Conservation (phyloP, 1,140 invertebrate genomes). For the Drosophila takahashii region DNA sequence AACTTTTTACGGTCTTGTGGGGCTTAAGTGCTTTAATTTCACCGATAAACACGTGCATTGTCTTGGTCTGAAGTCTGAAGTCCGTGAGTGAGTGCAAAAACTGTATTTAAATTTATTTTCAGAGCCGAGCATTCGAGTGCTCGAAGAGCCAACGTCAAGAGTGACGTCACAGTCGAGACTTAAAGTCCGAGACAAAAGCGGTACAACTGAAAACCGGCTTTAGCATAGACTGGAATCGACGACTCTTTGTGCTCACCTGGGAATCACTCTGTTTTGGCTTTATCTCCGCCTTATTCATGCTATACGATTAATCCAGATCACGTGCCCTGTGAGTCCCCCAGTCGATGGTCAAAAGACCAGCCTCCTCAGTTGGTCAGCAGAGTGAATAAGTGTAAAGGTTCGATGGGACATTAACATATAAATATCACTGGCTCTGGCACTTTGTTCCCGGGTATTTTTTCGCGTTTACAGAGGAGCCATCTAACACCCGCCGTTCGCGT, state of each 20-base stretch:
- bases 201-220: constrained; percentile 33
- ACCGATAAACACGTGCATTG: constrained; percentile 47
- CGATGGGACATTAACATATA: constrained; percentile 29
- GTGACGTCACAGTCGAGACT: constrained; percentile 58
- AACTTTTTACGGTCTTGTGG: constrained; percentile 66
- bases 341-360: constrained; percentile 27
- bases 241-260: constrained; percentile 37
- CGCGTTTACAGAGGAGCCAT: constrained; percentile 8
- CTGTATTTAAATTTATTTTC: constrained; percentile 47
- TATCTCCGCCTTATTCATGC: constrained; percentile 36
- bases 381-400: constrained; percentile 33
- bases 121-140: constrained; percentile 18
- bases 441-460: constrained; percentile 38
- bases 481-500: constrained; percentile 21
- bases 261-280: constrained; percentile 30
- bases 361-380: constrained; percentile 28
- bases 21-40: constrained; percentile 65
- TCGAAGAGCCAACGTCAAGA: constrained; percentile 53
- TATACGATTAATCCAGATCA: constrained; percentile 39
- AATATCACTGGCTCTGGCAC: constrained; percentile 12
- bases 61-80: constrained; percentile 15
- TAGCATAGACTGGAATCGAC: constrained; percentile 21
- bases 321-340: constrained; percentile 42
- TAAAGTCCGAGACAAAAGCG: constrained; percentile 7
- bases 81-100: constrained; percentile 50